These are phyloP conservation scores for Marisa cornuarietis DNA, from an alignment of 1,140 invertebrate species.

Conservation along the genomic window DNA sequence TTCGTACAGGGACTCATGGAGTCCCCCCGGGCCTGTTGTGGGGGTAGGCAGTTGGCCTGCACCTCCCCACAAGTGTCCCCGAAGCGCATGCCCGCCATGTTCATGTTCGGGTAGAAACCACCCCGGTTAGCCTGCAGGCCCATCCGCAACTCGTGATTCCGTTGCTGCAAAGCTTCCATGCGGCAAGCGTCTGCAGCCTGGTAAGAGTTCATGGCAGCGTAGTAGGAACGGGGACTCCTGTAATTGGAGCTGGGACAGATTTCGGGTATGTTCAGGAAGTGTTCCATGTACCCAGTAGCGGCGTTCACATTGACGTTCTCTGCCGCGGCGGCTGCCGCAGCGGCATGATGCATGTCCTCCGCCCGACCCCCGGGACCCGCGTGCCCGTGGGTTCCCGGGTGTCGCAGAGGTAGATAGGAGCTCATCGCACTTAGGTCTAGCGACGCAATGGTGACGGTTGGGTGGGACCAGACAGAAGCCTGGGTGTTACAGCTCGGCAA, in stretches of 20 bases:
- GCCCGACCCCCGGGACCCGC: conserved; percentile 22
- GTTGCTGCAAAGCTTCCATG: conserved; percentile 58
- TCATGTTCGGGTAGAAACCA: conserved; percentile 60
- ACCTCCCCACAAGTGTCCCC: conserved; percentile 47
- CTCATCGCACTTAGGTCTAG: conserved; percentile 25
- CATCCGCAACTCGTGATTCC: conserved; percentile 59
- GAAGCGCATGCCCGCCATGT: conserved; percentile 53
- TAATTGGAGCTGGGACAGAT: conserved; percentile 59
- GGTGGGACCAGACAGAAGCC: neutral
- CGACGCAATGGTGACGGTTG: conserved; percentile 8
- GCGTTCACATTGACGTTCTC: conserved; percentile 54
- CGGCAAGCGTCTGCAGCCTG: conserved; percentile 48
- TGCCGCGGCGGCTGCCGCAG: conserved; percentile 41
- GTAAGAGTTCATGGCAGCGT: conserved; percentile 45
- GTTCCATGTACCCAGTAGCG: conserved; percentile 60
- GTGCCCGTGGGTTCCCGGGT: conserved; percentile 30
- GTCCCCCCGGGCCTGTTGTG: conserved; percentile 35
- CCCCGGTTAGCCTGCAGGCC: conserved; percentile 53
- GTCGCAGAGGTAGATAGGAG: conserved; percentile 38
- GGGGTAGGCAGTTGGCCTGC: conserved; percentile 29
- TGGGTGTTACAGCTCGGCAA: no score
- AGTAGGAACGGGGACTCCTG: conserved; percentile 50
- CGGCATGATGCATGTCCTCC: conserved; percentile 32
- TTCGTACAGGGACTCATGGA: conserved; percentile 54
- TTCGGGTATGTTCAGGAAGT: conserved; percentile 63